Evolutionary conservation across 2,888 invertebrate species (phyloP), one percentile per base, ranked within the genome.

Genomic region (Idaea aversata): DNA sequence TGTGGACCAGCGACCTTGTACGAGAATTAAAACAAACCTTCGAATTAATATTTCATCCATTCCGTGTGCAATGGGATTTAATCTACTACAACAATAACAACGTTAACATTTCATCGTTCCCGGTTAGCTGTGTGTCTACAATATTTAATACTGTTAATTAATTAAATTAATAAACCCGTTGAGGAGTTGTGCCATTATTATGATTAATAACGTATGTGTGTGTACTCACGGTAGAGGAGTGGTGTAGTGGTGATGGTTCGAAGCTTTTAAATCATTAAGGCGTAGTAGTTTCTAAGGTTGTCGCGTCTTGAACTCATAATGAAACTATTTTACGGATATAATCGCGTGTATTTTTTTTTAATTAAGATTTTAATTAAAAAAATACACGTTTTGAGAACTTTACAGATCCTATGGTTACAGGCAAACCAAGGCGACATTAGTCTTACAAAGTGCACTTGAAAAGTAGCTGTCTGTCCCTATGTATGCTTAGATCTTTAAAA

Each of bases 51-150:
- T 88, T 79, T 10, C 47, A 83, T 79, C 80, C 81, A 86, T 82
- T 79, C 81, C 63, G 65, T 67, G 77, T 80, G 78, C 76, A 81
- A 80, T 78, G 82, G 47, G 85, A 88, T 88, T 88, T 82, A 90
- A 90, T 90, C 86, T 84, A 83, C 83, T 84, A 85, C 80, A 88
- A 88, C 86, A 88, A 88, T 90, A 90, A 87, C 86, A 87, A 85
- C 87, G 88, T 89, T 89, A 89, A 86, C 86, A 87, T 88, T 88
- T 88, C 90, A 88, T 85, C 84, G 84, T 86, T 80, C 78, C 80
- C 80, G 81, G 87, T 87, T 88, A 85, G 81, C 77, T 79, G 80
- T 79, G 77, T 76, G 82, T 82, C 83, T 86, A 79, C 82, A 83
- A 85, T 86, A 87, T 88, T 88, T 87, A 87, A 86, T 85, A 84